phyloP scores from a whole-genome alignment of 2,797 vertebrate species.

The Pelobates cultripes region DNA sequence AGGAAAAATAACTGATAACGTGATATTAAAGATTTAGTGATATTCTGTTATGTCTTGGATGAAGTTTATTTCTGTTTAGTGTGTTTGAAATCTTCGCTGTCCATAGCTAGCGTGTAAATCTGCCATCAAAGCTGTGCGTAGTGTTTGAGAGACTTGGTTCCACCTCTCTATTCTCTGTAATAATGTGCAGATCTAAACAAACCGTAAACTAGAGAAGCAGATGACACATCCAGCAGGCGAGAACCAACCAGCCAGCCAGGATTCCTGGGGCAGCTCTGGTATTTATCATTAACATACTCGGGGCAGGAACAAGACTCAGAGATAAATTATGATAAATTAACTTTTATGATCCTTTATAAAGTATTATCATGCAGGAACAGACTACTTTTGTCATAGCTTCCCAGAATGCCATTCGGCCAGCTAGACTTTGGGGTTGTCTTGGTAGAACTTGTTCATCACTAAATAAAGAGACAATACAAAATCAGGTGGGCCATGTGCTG shows the following conservation, averaged over 20 bases:
- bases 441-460: no score
- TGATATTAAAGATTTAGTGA: no score
- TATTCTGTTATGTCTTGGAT: no score
- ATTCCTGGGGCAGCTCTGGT: neutral
- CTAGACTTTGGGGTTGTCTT: no score
- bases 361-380: no score
- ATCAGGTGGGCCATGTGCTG: no score
- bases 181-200: constrained; percentile 18
- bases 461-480: no score
- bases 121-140: no score
- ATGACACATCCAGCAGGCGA: neutral
- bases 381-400: no score
- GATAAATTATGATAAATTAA: neutral
- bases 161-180: constrained; percentile 1
- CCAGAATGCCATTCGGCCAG: no score
- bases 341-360: neutral
- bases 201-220: neutral
- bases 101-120: neutral
- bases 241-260: neutral
- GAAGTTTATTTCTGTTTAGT: no score
- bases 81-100: neutral
- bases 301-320: neutral
- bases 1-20: no score
- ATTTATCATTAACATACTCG: neutral
- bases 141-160: neutral